These are phyloP conservation scores for Eleginops maclovinus DNA, from an alignment of 2,113 vertebrate genomes.

Conservation along the genomic window DNA sequence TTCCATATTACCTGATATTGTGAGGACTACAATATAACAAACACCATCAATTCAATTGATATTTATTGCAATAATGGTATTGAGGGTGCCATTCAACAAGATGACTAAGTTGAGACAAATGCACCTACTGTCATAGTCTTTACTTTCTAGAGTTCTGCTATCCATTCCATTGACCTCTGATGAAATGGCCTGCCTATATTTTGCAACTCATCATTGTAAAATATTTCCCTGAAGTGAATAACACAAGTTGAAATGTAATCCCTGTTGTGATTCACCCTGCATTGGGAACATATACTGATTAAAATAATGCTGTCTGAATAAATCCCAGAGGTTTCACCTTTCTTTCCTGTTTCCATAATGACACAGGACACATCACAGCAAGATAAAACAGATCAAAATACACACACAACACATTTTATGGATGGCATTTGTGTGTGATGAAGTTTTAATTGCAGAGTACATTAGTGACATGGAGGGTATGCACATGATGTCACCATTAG, in stretches of 20 bases:
- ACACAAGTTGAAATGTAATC: conserved; percentile 16
- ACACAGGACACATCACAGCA: conserved; percentile 17
- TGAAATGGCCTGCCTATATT: conserved; percentile 28
- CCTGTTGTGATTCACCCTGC: conserved; percentile 32
- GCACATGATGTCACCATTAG: too few species aligned
- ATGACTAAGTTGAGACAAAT: conserved; percentile 35
- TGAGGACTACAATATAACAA: conserved; percentile 58
- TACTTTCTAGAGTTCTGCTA: conserved; percentile 19
- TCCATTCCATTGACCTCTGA: conserved; percentile 21
- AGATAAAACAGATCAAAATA: conserved; percentile 16
- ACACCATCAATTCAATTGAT: conserved; percentile 52
- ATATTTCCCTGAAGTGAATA: conserved; percentile 15
- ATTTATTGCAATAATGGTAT: conserved; percentile 58
- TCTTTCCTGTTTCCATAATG: conserved; percentile 7
- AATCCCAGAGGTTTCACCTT: conserved; percentile 28
- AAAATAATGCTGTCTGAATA: conserved; percentile 31
- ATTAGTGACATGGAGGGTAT: conserved; percentile 36
- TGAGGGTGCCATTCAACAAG: conserved; percentile 39
- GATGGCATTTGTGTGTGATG: conserved; percentile 43
- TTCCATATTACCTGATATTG: conserved; percentile 55
- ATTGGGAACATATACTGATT: conserved; percentile 1
- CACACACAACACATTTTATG: conserved; percentile 32
- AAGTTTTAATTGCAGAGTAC: conserved; percentile 54
- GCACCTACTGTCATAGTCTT: conserved; percentile 11
- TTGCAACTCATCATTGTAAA: conserved; percentile 35